Percentiles rank a stretch among this genome's conserved stretches.
phyloP scores from a whole-genome alignment of 2,888 invertebrate genomes.

The Glaucopsyche alexis region DNA sequence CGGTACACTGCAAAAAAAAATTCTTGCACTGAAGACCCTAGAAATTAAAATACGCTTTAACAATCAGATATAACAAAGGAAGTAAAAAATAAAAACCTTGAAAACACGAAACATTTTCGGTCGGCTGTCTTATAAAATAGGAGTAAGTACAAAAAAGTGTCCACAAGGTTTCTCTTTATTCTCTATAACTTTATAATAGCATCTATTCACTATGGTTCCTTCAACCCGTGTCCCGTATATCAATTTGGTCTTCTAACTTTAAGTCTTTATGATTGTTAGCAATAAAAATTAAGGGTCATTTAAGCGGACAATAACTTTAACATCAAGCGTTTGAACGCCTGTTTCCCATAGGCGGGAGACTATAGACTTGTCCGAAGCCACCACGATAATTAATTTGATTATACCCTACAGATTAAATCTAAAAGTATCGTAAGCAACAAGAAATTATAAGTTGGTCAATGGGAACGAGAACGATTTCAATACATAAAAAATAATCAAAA shows the following conservation, averaged over 20 bases:
- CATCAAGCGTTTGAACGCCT: background rate
- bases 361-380: background rate
- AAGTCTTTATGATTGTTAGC: background rate
- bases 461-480: background rate
- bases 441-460: background rate
- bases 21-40: background rate
- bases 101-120: background rate
- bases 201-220: background rate
- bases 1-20: background rate
- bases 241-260: conserved; percentile 15
- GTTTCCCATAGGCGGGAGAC: background rate
- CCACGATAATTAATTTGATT: background rate
- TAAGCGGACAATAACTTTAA: background rate
- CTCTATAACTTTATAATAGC: background rate
- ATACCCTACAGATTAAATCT: background rate
- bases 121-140: background rate
- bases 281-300: conserved; percentile 13
- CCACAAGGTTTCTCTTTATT: background rate
- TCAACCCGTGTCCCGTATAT: conserved; percentile 17
- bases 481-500: background rate
- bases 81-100: background rate
- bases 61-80: background rate
- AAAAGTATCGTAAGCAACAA: background rate
- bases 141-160: background rate
- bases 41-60: background rate